phyloP scores from a whole-genome alignment of 2,888 invertebrate species.

The Unio delphinus region DNA sequence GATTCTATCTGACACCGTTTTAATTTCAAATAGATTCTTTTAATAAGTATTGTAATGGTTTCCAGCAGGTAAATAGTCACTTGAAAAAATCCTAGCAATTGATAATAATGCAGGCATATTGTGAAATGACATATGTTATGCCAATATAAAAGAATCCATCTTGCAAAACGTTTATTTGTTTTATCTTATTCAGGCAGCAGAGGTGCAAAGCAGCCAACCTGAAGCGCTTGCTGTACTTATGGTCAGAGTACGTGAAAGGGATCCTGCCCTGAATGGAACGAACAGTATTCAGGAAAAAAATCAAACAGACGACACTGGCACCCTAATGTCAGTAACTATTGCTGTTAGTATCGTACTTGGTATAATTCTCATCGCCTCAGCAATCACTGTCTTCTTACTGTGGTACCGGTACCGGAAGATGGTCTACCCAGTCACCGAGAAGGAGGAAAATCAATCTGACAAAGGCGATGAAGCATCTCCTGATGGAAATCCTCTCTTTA shows the following conservation, averaged over 20 bases:
- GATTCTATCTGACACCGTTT: no score
- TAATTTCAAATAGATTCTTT: no score
- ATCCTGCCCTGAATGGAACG: slow-evolving; percentile 14
- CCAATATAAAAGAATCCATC: no score
- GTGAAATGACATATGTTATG: no score
- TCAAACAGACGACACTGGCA: slow-evolving; percentile 3
- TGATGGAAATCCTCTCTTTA: slow-evolving; percentile 14
- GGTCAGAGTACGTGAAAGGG: slow-evolving; percentile 18
- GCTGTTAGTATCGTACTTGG: slow-evolving; percentile 13
- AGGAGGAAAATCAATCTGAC: slow-evolving; percentile 33
- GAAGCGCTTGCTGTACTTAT: slow-evolving; percentile 20
- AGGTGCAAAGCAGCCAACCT: no score
- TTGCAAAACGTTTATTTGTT: no score
- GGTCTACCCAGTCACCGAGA: slow-evolving; percentile 30
- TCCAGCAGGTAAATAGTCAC: no score
- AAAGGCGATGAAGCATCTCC: slow-evolving; percentile 13
- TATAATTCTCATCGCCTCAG: slow-evolving; percentile 15
- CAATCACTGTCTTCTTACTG: slow-evolving; percentile 3
- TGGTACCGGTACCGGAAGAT: slow-evolving; percentile 20
- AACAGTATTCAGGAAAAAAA: not conserved
- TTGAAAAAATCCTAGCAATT: no score
- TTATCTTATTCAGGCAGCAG: no score
- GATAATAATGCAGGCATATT: no score
- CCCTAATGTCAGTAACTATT: slow-evolving; percentile 24
- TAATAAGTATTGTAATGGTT: no score